phyloP scores from a whole-genome alignment of 2,888 invertebrate species.

The Auanema sp. region DNA sequence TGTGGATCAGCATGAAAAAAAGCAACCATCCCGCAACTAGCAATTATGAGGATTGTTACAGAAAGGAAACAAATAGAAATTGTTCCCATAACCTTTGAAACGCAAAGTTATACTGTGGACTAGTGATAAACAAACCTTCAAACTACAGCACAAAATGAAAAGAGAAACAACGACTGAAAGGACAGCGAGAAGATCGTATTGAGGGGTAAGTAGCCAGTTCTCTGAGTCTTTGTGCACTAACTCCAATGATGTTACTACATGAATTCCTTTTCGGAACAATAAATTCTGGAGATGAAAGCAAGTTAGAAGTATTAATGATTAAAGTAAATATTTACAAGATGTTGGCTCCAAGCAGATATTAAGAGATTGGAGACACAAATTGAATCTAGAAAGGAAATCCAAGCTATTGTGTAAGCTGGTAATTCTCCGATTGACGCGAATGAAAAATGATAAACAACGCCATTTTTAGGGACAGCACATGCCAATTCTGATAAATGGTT shows the following conservation, averaged over 20 bases:
- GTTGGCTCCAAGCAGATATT: slow-evolving; percentile 34
- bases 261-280: slow-evolving; percentile 30
- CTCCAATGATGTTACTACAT: slow-evolving; percentile 21
- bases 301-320: not conserved
- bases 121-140: slow-evolving; percentile 14
- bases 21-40: slow-evolving; percentile 39
- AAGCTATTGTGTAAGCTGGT: slow-evolving; percentile 36
- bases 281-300: slow-evolving; percentile 26
- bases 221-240: slow-evolving; percentile 21
- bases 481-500: slow-evolving; percentile 34
- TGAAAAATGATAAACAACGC: slow-evolving; percentile 39
- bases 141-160: slow-evolving; percentile 35
- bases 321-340: slow-evolving; percentile 25
- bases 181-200: slow-evolving; percentile 27
- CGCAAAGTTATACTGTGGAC: not conserved
- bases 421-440: slow-evolving; percentile 37
- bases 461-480: slow-evolving; percentile 43
- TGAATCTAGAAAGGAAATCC: slow-evolving; percentile 32
- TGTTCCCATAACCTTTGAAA: slow-evolving; percentile 36
- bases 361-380: slow-evolving; percentile 28
- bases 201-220: slow-evolving; percentile 21
- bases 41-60: slow-evolving; percentile 34
- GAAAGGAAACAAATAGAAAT: slow-evolving; percentile 36
- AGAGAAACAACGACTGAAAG: slow-evolving; percentile 30
- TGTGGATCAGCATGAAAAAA: slow-evolving; percentile 45